Evolutionary conservation across 64 coral and sea anemone genomes (phyloP).

Genomic region (Anthopleura sola): DNA sequence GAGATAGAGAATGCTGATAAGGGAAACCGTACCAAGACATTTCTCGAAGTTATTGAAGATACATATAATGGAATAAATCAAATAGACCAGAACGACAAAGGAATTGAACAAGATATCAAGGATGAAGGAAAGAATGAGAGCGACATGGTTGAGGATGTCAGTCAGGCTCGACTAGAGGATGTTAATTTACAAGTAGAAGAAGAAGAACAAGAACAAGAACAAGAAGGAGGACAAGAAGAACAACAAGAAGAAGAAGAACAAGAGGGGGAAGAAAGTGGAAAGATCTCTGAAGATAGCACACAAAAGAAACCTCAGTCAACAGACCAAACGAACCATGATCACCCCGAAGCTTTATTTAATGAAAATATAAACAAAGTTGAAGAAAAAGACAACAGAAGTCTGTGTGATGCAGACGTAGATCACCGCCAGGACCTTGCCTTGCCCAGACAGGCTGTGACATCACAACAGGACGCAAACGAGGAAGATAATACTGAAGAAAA

Average conservation of each 20-base stretch:
- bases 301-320: neutral
- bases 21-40: neutral
- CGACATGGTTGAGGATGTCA: neutral
- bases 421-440: neutral
- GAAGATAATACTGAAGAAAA: neutral
- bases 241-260: neutral
- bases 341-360: neutral
- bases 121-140: neutral
- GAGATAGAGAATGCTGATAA: neutral
- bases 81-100: neutral
- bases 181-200: neutral
- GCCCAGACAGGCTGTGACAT: neutral
- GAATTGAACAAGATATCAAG: neutral
- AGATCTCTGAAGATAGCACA: neutral
- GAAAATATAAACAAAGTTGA: neutral
- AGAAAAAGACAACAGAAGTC: neutral
- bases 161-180: neutral
- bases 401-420: neutral
- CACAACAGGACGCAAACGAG: neutral
- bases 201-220: neutral
- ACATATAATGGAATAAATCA: neutral
- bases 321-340: neutral
- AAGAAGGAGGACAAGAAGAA: neutral
- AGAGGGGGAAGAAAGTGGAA: neutral
- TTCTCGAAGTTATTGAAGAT: neutral